Evolutionary conservation across 2,888 invertebrate genomes (phyloP), one percentile per base, ranked within the genome.

Genomic region (Calameuta pallipes): DNA sequence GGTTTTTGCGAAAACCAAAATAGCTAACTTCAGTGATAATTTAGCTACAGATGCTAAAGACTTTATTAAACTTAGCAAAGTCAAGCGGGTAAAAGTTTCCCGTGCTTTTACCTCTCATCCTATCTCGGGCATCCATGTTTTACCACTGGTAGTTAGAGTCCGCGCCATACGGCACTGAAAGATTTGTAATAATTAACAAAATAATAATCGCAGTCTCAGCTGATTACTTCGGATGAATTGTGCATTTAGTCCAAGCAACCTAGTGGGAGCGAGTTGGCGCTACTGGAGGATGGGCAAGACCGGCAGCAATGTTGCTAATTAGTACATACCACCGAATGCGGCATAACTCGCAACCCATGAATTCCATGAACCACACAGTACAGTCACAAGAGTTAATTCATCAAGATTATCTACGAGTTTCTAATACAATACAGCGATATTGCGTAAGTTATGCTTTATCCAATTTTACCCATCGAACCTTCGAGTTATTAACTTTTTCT

Each of bases 281-380:
- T 34, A 71, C 31, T 15, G 33, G 31, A 33, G 73, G 33, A 77
- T 79, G 73, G 78, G 76, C 36, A 41, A 69, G 76, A 76, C 78
- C 76, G 81, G 80, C 82, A 86, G 88, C 89, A 88, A 90, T 90
- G 89, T 87, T 89, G 89, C 90, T 91, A 91, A 91, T 91, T 91
- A 90, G 89, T 88, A 88, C 90, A 91, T 91, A 89, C 90, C 91
- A 87, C 84, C 86, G 88, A 88, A 88, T 87, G 87, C 87, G 87
- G 89, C 90, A 91, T 91, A 90, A 90, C 90, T 89, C 87, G 86
- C 88, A 88, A 87, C 87, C 88, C 88, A 86, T 83, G 87, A 88
- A 91, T 91, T 89, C 90, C 90, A 85, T 81, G 81, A 85, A 80
- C 80, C 79, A 76, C 75, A 41, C 76, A 79, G 78, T 76, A 74